Base-by-base conservation (phyloP, 2,888 invertebrate genomes). In the Ctena decussata region DNA sequence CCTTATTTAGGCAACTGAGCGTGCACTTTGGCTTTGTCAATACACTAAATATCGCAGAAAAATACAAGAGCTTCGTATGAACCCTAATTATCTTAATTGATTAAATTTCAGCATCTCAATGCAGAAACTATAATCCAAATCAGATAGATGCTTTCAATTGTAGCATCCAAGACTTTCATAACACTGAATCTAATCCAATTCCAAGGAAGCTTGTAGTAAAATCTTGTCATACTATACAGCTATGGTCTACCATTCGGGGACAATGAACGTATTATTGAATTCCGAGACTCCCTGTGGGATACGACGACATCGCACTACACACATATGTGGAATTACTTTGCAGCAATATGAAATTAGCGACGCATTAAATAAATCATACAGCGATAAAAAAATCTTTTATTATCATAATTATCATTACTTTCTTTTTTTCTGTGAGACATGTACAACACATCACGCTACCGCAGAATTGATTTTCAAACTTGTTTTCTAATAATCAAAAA, bases 201-300 rank as follows among this genome's bases (percentile, higher is more conserved):
- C 65, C 21, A 8, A 11, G 35, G 35, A 65, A 18, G 65, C 65
- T 35, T 65, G 35, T 15, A 24, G 35, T 32, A 65, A 35, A 65
- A 65, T 65, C 30, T 35, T 35, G 21, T 65, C 18, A 46, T n/a
- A 11, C 41, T 46, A n/a, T 46, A 15, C 46, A n/a, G 46, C 12
- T 46, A 46, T 46, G 46, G 41, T 57, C 57, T 57, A 21, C 57
- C 57, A 57, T 57, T 57, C 57, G 27, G 57, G 57, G 57, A 57
- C 57, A 57, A 57, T 57, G 27, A 57, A 27, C n/a, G 21, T 35
- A 65, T 35, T 65, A 65, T 65, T 65, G 65, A 65, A 65, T 65
- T 35, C 65, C 11, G 35, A 65, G 65, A 65, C 35, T 35, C 35
- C 65, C 65, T 35, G 32, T 65, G 65, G 65, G 65, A 57, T 35